phyloP scores from a whole-genome alignment of 2,113 vertebrate genomes.

The Ptilonorhynchus violaceus region DNA sequence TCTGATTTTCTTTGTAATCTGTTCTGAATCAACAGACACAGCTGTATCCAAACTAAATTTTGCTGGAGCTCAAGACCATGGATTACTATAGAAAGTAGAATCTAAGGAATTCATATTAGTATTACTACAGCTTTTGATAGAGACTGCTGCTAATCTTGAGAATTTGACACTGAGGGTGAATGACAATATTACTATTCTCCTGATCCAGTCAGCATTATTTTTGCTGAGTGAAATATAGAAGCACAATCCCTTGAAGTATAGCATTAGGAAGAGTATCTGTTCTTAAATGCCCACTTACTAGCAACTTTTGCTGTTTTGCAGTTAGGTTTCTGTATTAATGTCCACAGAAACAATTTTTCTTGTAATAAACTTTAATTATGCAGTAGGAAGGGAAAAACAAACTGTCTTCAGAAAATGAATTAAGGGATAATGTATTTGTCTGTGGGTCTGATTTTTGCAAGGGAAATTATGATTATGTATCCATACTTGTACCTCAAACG shows the following conservation, averaged over 20 bases:
- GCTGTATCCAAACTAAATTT: not conserved
- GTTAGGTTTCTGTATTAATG: not conserved
- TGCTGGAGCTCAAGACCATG: fast-evolving
- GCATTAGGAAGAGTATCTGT: not conserved
- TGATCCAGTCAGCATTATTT: not conserved
- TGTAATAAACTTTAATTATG: not conserved
- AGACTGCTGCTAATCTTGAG: not conserved
- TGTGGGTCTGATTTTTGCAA: not conserved
- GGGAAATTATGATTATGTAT: not conserved
- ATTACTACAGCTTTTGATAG: not conserved
- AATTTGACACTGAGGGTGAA: not conserved
- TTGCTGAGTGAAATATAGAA: not conserved
- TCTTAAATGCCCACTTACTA: not conserved
- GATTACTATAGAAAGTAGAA: not conserved
- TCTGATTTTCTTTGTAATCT: not conserved
- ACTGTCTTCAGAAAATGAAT: not conserved
- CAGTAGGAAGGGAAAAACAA: not conserved
- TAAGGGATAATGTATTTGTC: not conserved
- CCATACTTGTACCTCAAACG: not conserved
- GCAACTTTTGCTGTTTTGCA: not conserved
- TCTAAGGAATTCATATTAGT: not conserved
- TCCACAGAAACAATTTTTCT: not conserved
- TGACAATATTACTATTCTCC: not conserved
- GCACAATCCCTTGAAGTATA: not conserved
- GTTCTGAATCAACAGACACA: not conserved